Evolutionary conservation across 1,140 invertebrate genomes (phyloP).

Genomic region (Bilobella aurantiaca): DNA sequence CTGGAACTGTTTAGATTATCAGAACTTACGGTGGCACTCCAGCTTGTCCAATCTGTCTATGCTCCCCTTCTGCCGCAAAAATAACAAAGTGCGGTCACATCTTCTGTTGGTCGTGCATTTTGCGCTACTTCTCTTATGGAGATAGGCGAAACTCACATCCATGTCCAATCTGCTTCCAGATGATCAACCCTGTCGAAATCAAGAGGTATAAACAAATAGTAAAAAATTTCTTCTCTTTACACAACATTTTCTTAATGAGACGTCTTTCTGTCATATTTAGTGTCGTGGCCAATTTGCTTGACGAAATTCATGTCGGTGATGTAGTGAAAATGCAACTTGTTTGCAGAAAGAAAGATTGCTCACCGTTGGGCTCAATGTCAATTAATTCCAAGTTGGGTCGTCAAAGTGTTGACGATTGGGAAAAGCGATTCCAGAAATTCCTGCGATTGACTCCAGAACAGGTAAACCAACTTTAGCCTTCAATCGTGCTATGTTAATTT

Average conservation of each 20-base stretch:
- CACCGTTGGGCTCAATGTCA: slow-evolving; percentile 48
- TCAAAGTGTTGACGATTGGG: slow-evolving; percentile 30
- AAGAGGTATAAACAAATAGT: slow-evolving; percentile 59
- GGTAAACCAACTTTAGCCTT: slow-evolving; percentile 41
- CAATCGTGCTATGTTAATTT: not conserved
- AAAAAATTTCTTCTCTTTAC: not conserved
- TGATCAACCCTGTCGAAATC: slow-evolving; percentile 62
- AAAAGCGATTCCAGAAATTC: slow-evolving; percentile 60
- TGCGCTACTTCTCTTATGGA: slow-evolving; percentile 78
- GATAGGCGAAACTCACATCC: slow-evolving; percentile 64
- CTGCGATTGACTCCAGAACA: slow-evolving; percentile 56
- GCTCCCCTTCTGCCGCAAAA: slow-evolving; percentile 69
- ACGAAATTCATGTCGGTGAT: slow-evolving; percentile 55
- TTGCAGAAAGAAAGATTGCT: slow-evolving; percentile 68
- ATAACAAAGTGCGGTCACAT: slow-evolving; percentile 90
- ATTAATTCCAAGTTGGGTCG: slow-evolving; percentile 35
- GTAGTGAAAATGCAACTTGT: slow-evolving; percentile 73
- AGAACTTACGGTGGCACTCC: not conserved
- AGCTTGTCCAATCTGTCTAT: slow-evolving; percentile 82
- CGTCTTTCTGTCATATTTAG: slow-evolving; percentile 39
- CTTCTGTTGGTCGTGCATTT: slow-evolving; percentile 89
- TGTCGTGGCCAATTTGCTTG: slow-evolving; percentile 49
- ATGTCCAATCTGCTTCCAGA: slow-evolving; percentile 80
- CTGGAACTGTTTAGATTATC: slow-evolving; percentile 10
- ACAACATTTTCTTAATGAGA: slow-evolving; percentile 12